These are phyloP conservation scores for Blastobasis lacticolella DNA, from an alignment of 2,888 invertebrate species.

Conservation along the genomic window DNA sequence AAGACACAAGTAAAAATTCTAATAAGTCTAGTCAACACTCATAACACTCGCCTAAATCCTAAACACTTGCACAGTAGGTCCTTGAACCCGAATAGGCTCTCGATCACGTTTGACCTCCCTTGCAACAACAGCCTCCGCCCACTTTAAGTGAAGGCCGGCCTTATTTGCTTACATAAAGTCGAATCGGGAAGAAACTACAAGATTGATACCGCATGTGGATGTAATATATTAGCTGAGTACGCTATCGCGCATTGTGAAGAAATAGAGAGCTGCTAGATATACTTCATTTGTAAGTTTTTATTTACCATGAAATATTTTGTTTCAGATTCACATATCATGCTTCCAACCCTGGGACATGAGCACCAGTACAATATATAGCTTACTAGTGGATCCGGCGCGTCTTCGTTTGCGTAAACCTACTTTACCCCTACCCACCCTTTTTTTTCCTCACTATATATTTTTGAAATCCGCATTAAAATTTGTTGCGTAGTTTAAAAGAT, in stretches of 20 bases:
- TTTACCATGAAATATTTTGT: not conserved
- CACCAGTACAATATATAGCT: no score
- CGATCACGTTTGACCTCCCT: conserved; percentile 1
- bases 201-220: conserved; percentile 33
- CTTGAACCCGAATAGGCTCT: not conserved
- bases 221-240: conserved; percentile 35
- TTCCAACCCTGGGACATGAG: no score
- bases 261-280: no score
- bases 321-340: no score
- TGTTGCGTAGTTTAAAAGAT: no score
- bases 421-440: no score
- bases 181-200: conserved; percentile 20
- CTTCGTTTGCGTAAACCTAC: no score
- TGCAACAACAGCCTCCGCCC: not conserved
- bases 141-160: not conserved
- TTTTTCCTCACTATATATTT: no score
- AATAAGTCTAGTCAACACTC: not conserved
- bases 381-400: no score
- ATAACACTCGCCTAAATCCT: not conserved
- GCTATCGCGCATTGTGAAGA: conserved; percentile 15
- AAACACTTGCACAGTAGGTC: not conserved
- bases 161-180: conserved; percentile 10
- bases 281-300: conserved; percentile 7
- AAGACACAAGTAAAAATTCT: not conserved
- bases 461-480: no score